Conservation (phyloP, 2,797 vertebrate genomes). For the Sebastes itinus region DNA sequence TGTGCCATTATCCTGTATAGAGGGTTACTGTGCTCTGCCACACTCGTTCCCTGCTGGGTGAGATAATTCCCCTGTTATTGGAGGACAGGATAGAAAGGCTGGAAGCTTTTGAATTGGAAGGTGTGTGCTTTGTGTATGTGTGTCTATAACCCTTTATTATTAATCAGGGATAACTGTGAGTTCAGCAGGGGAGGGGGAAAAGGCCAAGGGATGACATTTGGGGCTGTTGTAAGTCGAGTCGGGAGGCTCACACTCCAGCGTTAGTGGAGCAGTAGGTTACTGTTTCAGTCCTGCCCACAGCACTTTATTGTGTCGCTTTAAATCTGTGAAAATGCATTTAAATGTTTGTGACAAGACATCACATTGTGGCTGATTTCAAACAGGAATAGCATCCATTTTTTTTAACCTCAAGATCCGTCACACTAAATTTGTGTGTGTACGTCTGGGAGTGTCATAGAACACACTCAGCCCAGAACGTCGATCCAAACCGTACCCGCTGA, state of each 20-base stretch:
- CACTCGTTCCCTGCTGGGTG: conserved; percentile 21
- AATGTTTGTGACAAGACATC: conserved; percentile 3
- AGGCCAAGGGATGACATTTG: conserved; percentile 67
- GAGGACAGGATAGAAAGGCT: conserved; percentile 15
- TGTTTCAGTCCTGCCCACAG: conserved; percentile 46
- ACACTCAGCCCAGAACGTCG: neutral
- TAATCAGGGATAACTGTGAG: conserved; percentile 53
- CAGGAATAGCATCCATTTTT: neutral
- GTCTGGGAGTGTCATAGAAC: conserved; percentile 6
- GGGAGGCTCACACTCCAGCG: conserved; percentile 31
- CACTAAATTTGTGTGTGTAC: neutral
- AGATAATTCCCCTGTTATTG: conserved; percentile 41
- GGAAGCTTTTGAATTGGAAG: neutral
- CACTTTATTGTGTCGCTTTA: conserved; percentile 49
- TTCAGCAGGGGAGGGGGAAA: conserved; percentile 43
- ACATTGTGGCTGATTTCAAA: neutral
- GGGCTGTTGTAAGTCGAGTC: conserved; percentile 47
- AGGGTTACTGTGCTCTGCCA: conserved; percentile 27
- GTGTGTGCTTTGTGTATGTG: conserved; percentile 18
- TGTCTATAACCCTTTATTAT: conserved; percentile 60
- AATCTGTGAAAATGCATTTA: conserved; percentile 18
- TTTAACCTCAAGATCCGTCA: conserved; percentile 5
- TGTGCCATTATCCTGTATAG: conserved; percentile 32
- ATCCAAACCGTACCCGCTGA: conserved; percentile 19
- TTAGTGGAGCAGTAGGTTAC: conserved; percentile 58